Evolutionary conservation across 2,113 vertebrate genomes (phyloP).

Genomic region (Sarotherodon lohbergeri): DNA sequence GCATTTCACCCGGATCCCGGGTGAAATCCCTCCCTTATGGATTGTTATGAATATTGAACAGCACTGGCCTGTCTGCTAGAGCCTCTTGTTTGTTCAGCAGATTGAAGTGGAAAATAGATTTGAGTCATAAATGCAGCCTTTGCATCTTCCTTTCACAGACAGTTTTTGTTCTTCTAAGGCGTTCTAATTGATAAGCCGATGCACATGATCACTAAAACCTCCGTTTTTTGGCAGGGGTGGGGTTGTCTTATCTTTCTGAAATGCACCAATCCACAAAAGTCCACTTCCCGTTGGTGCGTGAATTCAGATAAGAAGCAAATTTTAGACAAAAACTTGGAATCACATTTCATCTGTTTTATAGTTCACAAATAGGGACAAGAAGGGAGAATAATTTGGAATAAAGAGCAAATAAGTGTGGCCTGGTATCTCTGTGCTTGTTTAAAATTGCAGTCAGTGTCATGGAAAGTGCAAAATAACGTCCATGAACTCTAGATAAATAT

Average conservation of each 20-base stretch:
- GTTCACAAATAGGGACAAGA: background rate
- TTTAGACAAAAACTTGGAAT: background rate
- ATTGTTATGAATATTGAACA: constrained; percentile 35
- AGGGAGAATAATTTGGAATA: background rate
- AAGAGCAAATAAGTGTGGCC: background rate
- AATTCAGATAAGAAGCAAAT: background rate
- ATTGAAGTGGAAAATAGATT: constrained; percentile 29
- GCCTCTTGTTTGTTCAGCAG: constrained; percentile 43
- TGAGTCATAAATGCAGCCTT: constrained; percentile 1
- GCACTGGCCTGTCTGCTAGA: background rate
- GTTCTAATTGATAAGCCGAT: background rate
- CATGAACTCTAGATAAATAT: background rate
- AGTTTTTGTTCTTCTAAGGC: background rate
- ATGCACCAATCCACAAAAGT: background rate
- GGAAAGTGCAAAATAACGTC: background rate
- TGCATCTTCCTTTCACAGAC: background rate
- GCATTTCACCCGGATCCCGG: background rate
- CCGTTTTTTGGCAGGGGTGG: background rate
- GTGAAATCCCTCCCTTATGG: background rate
- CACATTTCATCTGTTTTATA: background rate
- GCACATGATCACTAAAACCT: background rate
- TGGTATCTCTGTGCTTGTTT: background rate
- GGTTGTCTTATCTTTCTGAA: background rate
- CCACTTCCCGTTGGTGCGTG: background rate
- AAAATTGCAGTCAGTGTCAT: background rate